Evolutionary conservation across 1,140 invertebrate genomes (phyloP).

Genomic region (Elymnias hypermnestra): DNA sequence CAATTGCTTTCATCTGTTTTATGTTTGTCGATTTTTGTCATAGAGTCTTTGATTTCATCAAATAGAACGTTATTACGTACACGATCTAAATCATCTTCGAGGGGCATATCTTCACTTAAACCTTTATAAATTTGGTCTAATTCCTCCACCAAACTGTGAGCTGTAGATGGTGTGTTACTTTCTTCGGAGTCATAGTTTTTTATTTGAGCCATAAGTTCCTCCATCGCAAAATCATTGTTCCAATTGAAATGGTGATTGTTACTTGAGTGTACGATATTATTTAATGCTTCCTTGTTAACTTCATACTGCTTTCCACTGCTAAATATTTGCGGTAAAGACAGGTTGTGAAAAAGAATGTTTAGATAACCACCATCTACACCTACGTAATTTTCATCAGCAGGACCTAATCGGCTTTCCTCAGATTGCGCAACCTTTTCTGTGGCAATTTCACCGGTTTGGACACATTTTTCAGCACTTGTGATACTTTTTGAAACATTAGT

Average conservation of each 20-base stretch:
- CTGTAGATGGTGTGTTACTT: conserved; percentile 48
- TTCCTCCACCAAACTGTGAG: conserved; percentile 59
- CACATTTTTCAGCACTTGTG: conserved; percentile 47
- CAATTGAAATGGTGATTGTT: conserved; percentile 30
- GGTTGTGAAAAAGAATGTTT: conserved; percentile 61
- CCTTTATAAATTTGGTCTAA: conserved; percentile 60
- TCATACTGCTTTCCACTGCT: conserved; percentile 60
- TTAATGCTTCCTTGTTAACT: conserved; percentile 62
- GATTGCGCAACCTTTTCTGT: conserved; percentile 1
- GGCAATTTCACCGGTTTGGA: conserved; percentile 50
- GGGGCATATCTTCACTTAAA: conserved; percentile 31
- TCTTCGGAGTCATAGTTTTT: conserved; percentile 43
- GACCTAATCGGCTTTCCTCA: conserved; percentile 31
- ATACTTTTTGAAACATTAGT: conserved; percentile 10
- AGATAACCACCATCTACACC: conserved; percentile 63
- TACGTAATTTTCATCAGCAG: conserved; percentile 50
- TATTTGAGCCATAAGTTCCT: conserved; percentile 50
- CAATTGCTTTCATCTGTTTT: conserved; percentile 2
- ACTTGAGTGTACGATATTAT: conserved; percentile 47
- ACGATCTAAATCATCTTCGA: conserved; percentile 5
- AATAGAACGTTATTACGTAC: conserved; percentile 13
- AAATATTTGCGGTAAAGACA: conserved; percentile 57
- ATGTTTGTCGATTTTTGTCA: neutral
- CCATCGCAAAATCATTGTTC: conserved; percentile 35
- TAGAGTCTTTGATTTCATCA: conserved; percentile 7